phyloP scores from a whole-genome alignment of 2,888 invertebrate genomes.

The Deroplatys truncata region DNA sequence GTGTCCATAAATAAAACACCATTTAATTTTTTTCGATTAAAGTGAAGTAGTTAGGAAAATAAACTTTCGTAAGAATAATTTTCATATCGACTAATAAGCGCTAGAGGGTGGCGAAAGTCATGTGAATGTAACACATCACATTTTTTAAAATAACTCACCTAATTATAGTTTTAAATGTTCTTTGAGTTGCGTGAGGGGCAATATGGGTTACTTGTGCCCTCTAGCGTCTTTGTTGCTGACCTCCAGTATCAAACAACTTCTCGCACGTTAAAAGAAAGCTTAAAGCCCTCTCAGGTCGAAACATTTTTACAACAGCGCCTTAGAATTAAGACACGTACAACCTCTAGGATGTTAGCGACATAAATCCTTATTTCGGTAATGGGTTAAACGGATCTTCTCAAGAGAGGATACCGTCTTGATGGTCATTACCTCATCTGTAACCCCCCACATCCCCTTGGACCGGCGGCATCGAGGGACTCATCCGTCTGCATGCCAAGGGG shows the following conservation, averaged over 20 bases:
- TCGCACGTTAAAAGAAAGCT: neutral
- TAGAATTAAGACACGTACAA: neutral
- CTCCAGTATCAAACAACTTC: neutral
- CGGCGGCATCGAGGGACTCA: neutral
- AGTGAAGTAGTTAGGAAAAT: too few species aligned
- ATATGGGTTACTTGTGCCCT: too few species aligned
- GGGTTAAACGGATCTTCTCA: slow-evolving; percentile 1
- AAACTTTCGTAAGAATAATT: too few species aligned
- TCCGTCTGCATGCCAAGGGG: neutral
- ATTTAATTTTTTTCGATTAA: too few species aligned
- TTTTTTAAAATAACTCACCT: too few species aligned
- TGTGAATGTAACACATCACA: too few species aligned
- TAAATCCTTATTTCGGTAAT: neutral
- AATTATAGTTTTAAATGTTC: too few species aligned
- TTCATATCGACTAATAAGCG: too few species aligned
- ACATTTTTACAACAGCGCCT: neutral
- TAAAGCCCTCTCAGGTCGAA: neutral
- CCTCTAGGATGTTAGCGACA: neutral
- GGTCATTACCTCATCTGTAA: neutral
- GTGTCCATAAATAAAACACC: too few species aligned
- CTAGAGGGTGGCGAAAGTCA: too few species aligned
- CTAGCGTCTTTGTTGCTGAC: too few species aligned
- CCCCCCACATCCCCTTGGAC: neutral
- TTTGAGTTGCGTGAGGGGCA: too few species aligned
- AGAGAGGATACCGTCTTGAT: neutral